phyloP scores from a whole-genome alignment of 2,888 invertebrate genomes.

The Nomada fabriciana region DNA sequence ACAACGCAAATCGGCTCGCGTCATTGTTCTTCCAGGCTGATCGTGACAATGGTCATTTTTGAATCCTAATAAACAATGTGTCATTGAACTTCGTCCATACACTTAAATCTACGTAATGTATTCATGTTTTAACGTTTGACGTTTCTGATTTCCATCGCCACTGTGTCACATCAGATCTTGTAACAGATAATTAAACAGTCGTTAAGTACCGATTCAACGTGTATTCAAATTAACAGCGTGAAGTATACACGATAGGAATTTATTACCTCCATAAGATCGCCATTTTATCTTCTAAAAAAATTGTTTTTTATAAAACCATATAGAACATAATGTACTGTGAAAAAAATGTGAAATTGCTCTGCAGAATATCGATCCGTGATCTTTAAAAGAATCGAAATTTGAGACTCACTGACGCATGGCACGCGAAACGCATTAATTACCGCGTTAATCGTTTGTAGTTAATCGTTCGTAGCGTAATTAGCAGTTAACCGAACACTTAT shows the following conservation, averaged over 20 bases:
- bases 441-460: constrained; percentile 41
- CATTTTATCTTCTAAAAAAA: too few species aligned
- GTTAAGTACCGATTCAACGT: background rate
- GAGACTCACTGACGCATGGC: background rate
- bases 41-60: constrained; percentile 63
- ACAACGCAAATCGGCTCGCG: constrained; percentile 53
- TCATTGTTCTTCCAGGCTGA: constrained; percentile 59
- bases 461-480: constrained; percentile 52
- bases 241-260: background rate
- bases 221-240: background rate
- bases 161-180: constrained; percentile 8
- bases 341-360: background rate
- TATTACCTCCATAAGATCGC: too few species aligned
- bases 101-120: constrained; percentile 17
- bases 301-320: too few species aligned
- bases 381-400: background rate
- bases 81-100: constrained; percentile 57
- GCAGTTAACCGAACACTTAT: constrained; percentile 43
- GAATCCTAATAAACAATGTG: constrained; percentile 50
- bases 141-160: constrained; percentile 18
- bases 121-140: background rate
- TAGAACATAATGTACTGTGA: background rate
- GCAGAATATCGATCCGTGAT: background rate
- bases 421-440: constrained; percentile 37
- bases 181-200: constrained; percentile 7